Conservation (phyloP, 2,113 vertebrate species). For the Sapayoa aenigma region DNA sequence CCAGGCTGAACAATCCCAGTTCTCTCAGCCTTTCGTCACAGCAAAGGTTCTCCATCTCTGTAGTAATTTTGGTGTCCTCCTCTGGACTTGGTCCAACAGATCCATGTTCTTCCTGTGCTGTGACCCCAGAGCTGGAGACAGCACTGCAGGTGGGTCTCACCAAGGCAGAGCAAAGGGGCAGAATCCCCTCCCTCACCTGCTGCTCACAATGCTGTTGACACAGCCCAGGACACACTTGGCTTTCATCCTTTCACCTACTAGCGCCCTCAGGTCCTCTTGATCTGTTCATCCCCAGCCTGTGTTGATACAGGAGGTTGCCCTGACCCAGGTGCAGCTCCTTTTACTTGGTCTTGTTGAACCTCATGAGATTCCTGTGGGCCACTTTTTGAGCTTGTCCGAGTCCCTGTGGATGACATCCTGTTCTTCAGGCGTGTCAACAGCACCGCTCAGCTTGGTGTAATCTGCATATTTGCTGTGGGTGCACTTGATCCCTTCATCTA, state of each 20-base stretch:
- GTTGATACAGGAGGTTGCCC: background rate
- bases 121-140: background rate
- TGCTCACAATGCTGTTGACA: background rate
- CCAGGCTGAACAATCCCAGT: background rate
- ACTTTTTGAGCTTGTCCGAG: accelerated
- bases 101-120: background rate
- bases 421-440: background rate
- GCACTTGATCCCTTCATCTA: background rate
- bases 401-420: background rate
- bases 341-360: background rate
- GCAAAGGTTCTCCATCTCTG: background rate
- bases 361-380: accelerated
- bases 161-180: background rate
- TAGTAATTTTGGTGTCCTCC: background rate
- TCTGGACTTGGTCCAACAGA: background rate
- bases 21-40: background rate
- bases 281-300: background rate
- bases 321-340: background rate
- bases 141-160: background rate
- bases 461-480: background rate
- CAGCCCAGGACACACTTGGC: background rate
- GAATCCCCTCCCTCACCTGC: background rate
- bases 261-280: background rate
- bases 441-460: background rate
- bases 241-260: background rate